These are phyloP conservation scores for Spodoptera littoralis DNA, from an alignment of 2,888 invertebrate species.

Conservation along the genomic window DNA sequence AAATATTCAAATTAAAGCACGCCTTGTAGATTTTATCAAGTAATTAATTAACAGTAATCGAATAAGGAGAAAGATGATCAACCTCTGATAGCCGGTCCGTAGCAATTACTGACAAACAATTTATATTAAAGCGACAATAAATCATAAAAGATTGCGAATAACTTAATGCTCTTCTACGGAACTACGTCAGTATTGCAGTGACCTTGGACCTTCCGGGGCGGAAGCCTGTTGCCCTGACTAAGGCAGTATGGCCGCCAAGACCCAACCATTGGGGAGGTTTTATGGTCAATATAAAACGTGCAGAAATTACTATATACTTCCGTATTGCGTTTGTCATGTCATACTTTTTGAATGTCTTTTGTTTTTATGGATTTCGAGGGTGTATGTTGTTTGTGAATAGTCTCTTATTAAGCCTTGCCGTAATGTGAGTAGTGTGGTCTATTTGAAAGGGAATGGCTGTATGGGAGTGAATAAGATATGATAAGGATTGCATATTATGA, in stretches of 20 bases:
- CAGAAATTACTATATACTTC: constrained; percentile 36
- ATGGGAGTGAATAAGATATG: no score
- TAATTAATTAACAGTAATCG: constrained; percentile 10
- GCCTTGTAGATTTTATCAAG: constrained; percentile 3
- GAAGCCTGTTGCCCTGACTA: constrained; percentile 47
- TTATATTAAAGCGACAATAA: constrained; percentile 26
- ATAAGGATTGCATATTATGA: no score
- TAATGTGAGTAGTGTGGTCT: no score
- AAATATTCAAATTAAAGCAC: no score
- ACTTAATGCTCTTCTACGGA: constrained; percentile 20
- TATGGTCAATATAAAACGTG: constrained; percentile 43
- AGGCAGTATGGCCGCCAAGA: constrained; percentile 19
- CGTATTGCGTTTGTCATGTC: constrained; percentile 38
- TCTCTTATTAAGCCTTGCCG: neutral
- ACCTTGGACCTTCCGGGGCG: constrained; percentile 53
- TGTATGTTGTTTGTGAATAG: neutral
- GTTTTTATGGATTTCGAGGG: constrained; percentile 1
- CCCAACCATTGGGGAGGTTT: constrained; percentile 42
- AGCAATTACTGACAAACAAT: constrained; percentile 31
- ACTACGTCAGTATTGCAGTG: constrained; percentile 28
- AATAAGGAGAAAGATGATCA: constrained; percentile 26
- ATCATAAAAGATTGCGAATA: constrained; percentile 31
- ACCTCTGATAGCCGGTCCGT: constrained; percentile 29
- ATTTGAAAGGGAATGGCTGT: no score
- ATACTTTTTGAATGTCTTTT: constrained; percentile 4